A percentile compares a stretch with the other conserved stretches of the same genome.
Evolutionary conservation across 2,113 vertebrate genomes (phyloP).

Genomic region (Leptodactylus fuscus): DNA sequence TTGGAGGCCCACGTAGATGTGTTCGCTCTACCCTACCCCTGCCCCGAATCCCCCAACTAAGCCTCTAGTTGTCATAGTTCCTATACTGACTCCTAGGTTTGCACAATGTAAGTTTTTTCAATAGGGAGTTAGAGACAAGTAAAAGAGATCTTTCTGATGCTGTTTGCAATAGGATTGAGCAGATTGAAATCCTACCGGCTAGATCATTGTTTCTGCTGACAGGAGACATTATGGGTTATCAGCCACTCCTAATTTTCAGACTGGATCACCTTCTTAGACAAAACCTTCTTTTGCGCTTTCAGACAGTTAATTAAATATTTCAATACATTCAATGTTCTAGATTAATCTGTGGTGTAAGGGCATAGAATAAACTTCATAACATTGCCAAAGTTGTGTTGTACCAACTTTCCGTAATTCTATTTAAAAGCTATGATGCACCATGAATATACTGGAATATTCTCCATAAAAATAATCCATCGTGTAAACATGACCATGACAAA

Average conservation of each 20-base stretch:
- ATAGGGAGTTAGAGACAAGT: not conserved
- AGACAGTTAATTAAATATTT: not conserved
- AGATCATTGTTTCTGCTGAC: not conserved
- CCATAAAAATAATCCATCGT: not conserved
- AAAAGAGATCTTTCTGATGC: too few species aligned
- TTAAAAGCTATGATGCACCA: not conserved
- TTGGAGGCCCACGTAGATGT: too few species aligned
- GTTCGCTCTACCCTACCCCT: too few species aligned
- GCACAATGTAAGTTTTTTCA: too few species aligned
- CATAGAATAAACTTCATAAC: not conserved
- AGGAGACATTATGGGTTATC: not conserved
- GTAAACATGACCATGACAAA: conserved; percentile 1
- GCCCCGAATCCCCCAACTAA: too few species aligned
- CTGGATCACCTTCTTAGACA: not conserved
- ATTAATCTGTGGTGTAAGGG: not conserved
- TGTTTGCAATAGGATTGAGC: not conserved
- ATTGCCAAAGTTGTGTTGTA: not conserved
- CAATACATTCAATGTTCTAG: not conserved
- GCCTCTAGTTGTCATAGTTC: too few species aligned
- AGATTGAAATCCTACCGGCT: not conserved
- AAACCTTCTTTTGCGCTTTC: not conserved
- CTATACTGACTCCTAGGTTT: too few species aligned
- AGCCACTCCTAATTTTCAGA: not conserved
- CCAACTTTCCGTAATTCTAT: not conserved
- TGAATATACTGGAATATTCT: not conserved